phyloP scores from a whole-genome alignment of 2,888 invertebrate genomes.

The Drosophila fulvimacula region DNA sequence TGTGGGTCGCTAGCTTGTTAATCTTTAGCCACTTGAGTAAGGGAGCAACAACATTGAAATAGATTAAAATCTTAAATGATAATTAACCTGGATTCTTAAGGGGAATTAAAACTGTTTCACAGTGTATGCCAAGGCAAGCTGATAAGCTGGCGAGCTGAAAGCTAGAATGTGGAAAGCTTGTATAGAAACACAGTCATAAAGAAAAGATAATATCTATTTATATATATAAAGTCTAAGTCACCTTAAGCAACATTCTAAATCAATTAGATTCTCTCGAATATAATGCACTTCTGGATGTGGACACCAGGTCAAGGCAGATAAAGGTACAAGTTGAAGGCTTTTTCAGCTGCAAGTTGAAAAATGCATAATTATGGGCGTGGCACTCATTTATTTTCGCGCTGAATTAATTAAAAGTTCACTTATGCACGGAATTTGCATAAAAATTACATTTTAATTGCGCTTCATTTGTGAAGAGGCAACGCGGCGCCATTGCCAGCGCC shows the following conservation, averaged over 20 bases:
- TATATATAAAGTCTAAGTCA: too few relatives aligned
- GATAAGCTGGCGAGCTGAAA: neutral
- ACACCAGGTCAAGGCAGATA: slow-evolving; percentile 23
- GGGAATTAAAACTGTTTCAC: slow-evolving; percentile 11
- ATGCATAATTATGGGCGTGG: slow-evolving; percentile 71
- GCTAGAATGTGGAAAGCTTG: too few relatives aligned
- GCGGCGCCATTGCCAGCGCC: slow-evolving; percentile 13
- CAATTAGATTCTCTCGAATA: slow-evolving; percentile 9
- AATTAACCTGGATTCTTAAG: slow-evolving; percentile 28
- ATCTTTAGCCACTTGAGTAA: slow-evolving; percentile 12
- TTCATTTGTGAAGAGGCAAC: slow-evolving; percentile 73
- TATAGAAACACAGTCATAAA: too few relatives aligned
- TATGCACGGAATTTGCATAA: slow-evolving; percentile 81
- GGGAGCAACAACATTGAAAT: slow-evolving; percentile 5
- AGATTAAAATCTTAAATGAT: slow-evolving; percentile 39
- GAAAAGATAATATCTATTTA: too few relatives aligned
- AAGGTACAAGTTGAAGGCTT: slow-evolving; percentile 45
- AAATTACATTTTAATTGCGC: slow-evolving; percentile 81
- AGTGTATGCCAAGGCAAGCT: neutral
- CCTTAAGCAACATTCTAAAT: too few relatives aligned
- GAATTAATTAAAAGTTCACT: slow-evolving; percentile 82
- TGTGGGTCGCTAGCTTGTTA: slow-evolving; percentile 21
- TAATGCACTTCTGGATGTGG: slow-evolving; percentile 5
- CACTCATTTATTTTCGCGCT: slow-evolving; percentile 74
- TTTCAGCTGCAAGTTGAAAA: slow-evolving; percentile 13